Percentiles rank a stretch among this genome's conserved stretches.
phyloP scores from a whole-genome alignment of 2,113 vertebrate species.

The Turdus rufiventris region DNA sequence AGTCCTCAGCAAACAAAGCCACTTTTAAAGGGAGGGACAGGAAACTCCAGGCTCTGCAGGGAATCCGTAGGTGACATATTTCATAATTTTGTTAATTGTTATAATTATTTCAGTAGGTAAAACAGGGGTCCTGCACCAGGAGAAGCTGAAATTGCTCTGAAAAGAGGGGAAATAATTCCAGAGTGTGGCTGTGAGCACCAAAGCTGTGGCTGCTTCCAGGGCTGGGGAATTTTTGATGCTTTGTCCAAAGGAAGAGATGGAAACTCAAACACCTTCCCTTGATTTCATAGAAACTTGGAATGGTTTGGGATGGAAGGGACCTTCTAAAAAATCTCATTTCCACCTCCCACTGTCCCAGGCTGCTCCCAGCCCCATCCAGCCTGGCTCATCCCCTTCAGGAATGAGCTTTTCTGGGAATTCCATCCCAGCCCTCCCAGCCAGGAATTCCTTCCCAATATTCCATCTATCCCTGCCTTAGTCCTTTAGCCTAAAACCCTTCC shows the following conservation, averaged over 20 bases:
- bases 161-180: background rate
- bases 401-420: background rate
- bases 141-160: background rate
- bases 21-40: background rate
- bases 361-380: background rate
- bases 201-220: background rate
- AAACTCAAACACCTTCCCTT: background rate
- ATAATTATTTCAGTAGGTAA: background rate
- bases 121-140: background rate
- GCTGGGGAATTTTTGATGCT: background rate
- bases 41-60: background rate
- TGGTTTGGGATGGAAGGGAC: background rate
- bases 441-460: background rate
- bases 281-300: background rate
- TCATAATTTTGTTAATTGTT: background rate
- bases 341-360: rapidly evolving
- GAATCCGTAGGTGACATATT: rapidly evolving
- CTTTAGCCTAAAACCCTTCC: background rate
- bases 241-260: background rate
- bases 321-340: background rate
- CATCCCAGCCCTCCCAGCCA: background rate
- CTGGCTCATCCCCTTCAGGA: too few relatives aligned
- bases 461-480: rapidly evolving
- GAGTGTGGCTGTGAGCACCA: background rate
- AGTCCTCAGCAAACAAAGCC: background rate